Base-by-base conservation (phyloP, 1,140 invertebrate genomes). In the Drosophila busckii region DNA sequence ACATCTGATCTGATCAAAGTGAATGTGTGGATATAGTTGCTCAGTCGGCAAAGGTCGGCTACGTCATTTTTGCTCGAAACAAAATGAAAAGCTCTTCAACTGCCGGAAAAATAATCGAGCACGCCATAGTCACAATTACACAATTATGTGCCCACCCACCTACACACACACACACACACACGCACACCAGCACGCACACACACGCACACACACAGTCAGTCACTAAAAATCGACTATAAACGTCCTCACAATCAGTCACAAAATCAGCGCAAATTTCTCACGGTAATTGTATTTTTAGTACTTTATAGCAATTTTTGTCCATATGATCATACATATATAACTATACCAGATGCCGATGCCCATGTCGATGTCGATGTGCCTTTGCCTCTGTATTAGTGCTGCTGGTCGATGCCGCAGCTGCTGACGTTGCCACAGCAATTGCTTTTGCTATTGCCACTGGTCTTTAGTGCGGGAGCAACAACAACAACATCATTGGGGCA, bases 271-370 rank as follows among this genome's bases (percentile, higher is more conserved):
- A 67, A 75, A 66, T 70, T 80, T 80, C 76, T 75, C 75, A 82
- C 75, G 75, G 76, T 80, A 80, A 80, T 82, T 82, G 76, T 82
- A 82, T 82, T 82, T 82, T 83, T 82, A 82, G 75, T 82, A 83
- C 75, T 82, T 82, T 82, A 82, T 82, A 82, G 75, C 75, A 82
- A 83, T 82, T 82, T 82, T 78, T 73, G 63, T 80, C 73, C 73
- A 80, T 61, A 80, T 82, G 75, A 78, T 78, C 71, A 67, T 70
- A 41, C 37, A 23, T 32, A 49, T 40, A 42, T 28, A 62, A 70
- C 69, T 82, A 64, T 68, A 54, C 75, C 73, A 73, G 68, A 78
- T 71, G 71, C 70, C 66, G 37, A 64, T 55, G 59, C 54, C 66
- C 58, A 32, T 35, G 20, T 16, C 19, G 29, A 9, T 59, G 40